A percentile compares a stretch with the other conserved stretches of the same genome.
Conservation (phyloP, 2,797 vertebrate species). For the Chelmon rostratus region DNA sequence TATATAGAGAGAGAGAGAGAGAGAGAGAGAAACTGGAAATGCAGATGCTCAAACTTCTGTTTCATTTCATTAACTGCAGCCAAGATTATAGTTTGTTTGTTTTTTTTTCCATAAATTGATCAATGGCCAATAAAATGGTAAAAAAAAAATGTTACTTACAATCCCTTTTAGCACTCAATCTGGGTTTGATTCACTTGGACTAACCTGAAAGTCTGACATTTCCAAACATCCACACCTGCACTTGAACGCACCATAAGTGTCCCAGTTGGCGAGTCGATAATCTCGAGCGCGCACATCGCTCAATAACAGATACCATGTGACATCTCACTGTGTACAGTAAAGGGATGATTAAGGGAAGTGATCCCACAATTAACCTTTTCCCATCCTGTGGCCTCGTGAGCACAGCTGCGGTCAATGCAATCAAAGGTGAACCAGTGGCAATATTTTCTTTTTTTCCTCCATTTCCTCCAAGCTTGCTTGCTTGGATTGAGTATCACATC, state of each 20-base stretch:
- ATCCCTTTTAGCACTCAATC: neutral
- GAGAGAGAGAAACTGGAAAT: neutral
- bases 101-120: neutral
- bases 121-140: neutral
- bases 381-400: neutral
- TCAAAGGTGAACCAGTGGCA: constrained; percentile 4
- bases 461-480: neutral
- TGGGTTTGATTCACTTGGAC: neutral
- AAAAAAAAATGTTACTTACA: neutral
- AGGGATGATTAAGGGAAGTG: neutral
- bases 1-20: too few species aligned
- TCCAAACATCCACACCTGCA: neutral
- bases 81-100: neutral
- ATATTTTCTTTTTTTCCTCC: neutral
- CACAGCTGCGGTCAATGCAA: neutral
- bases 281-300: neutral
- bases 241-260: neutral
- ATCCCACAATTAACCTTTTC: neutral
- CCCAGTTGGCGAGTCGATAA: neutral
- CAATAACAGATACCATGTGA: neutral
- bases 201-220: neutral
- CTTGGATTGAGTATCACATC: neutral
- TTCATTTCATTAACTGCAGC: neutral
- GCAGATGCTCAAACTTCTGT: neutral
- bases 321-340: neutral